Evolutionary conservation across 2,888 invertebrate genomes (phyloP).

Genomic region (Eupithecia subumbrata): DNA sequence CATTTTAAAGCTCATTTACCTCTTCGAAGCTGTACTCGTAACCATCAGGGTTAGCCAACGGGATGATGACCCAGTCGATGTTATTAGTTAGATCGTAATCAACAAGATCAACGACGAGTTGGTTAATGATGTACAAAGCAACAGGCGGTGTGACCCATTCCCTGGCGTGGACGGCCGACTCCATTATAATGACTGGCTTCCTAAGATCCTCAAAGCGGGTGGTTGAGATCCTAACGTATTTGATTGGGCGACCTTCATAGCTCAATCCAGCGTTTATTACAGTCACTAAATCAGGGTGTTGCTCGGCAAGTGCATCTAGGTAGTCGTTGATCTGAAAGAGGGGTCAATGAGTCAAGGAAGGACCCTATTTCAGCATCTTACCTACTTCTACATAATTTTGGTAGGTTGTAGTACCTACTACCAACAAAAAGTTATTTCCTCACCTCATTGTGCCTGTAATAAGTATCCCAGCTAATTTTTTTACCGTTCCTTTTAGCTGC

Average conservation of each 20-base stretch:
- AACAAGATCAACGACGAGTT: slow-evolving; percentile 84
- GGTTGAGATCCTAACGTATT: slow-evolving; percentile 84
- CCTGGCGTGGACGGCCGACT: slow-evolving; percentile 86
- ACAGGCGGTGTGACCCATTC: slow-evolving; percentile 90
- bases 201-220: slow-evolving; percentile 68
- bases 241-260: slow-evolving; percentile 84
- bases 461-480: slow-evolving; percentile 70
- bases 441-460: slow-evolving; percentile 68
- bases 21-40: slow-evolving; percentile 85
- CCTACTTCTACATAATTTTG: background rate
- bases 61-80: slow-evolving; percentile 88
- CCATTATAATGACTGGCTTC: slow-evolving; percentile 85
- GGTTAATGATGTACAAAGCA: slow-evolving; percentile 87
- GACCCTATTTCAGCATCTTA: background rate
- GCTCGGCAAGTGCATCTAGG: slow-evolving; percentile 67
- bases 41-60: slow-evolving; percentile 89
- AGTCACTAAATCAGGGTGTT: slow-evolving; percentile 78
- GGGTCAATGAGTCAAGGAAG: background rate
- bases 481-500: slow-evolving; percentile 57
- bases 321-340: slow-evolving; percentile 78
- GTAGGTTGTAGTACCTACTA: background rate
- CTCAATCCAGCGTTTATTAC: slow-evolving; percentile 83
- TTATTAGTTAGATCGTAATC: slow-evolving; percentile 78
- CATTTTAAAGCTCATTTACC: slow-evolving; percentile 55
- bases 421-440: background rate